Evolutionary conservation across 1,140 invertebrate species (phyloP), one percentile per base, ranked within the genome.

Genomic region (Achroia grisella): DNA sequence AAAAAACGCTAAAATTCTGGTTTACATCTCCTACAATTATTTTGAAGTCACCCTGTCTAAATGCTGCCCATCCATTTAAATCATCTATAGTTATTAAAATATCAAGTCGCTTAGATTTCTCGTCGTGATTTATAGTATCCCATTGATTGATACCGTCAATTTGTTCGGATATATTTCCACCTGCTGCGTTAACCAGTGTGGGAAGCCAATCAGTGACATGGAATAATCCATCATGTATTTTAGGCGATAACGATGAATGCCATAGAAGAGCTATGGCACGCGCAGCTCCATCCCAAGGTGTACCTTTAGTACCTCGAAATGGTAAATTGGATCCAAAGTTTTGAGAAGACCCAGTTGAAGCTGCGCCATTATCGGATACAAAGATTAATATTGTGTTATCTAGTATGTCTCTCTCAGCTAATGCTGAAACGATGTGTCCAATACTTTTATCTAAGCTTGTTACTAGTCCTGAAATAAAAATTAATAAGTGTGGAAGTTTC

Each of bases 311-410:
- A 9, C 94, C 94, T 73, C 92, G 88, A 0, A 97, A 83, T 27
- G 95, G 95, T 85, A 90, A 95, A 85, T 97, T 97, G 23, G 91
- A 94, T 5, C 94, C 95, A n/a, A 88, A 88, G 75, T 96, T 97
- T 11, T 85, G 79, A 56, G 92, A 89, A 45, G 90, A 83, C 11
- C 91, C 92, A 14, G 84, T 67, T 0, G 93, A 90, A 3, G 93
- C 89, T 1, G 91, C 94, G 0, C 95, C 94, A 70, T 94, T 94
- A 59, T 95, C 93, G 1, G 90, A 89, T 54, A 92, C 88, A 60
- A 94, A 94, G 2, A 93, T 39, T 14, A 94, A 88, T 10, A 94
- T 89, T 10, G 91, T 90, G 63, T 94, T 90, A 10, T 74, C 71
- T 8, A 95, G 64, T 86, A 94, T 92, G 0, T 87, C 72, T 32